Conservation (phyloP, 1,140 invertebrate species). For the Whitmania pigra region DNA sequence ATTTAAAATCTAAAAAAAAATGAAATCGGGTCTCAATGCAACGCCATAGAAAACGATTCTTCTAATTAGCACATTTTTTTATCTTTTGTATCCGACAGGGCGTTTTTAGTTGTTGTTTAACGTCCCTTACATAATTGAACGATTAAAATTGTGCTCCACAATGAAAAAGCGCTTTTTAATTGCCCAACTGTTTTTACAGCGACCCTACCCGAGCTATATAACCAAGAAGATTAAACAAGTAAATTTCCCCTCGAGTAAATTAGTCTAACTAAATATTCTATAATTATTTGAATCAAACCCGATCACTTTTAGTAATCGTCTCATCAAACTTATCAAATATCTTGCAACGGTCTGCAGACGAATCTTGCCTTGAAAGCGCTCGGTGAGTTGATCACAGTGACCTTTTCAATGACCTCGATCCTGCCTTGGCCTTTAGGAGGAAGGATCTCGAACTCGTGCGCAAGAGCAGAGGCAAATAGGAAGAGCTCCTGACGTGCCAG, state of each 20-base stretch:
- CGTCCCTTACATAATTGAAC: too few species aligned
- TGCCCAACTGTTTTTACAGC: background rate
- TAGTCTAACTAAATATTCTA: background rate
- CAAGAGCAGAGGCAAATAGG: slow-evolving; percentile 27
- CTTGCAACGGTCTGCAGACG: background rate
- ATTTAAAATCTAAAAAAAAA: too few species aligned
- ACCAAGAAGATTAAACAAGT: background rate
- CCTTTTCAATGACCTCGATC: background rate
- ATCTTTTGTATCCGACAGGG: too few species aligned
- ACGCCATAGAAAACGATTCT: too few species aligned
- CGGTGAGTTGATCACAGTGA: background rate
- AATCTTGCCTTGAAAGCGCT: background rate
- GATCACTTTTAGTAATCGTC: too few species aligned
- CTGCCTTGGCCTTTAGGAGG: slow-evolving; percentile 1
- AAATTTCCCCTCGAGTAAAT: background rate
- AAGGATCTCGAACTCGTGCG: slow-evolving; percentile 28
- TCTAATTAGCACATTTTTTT: too few species aligned
- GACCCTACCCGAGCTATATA: too few species aligned
- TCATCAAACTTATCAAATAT: background rate
- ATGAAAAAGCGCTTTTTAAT: too few species aligned
- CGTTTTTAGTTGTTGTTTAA: too few species aligned
- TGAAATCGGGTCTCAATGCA: too few species aligned
- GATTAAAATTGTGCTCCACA: background rate
- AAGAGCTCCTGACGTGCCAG: slow-evolving; percentile 30
- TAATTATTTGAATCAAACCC: background rate